A percentile compares a stretch with the other conserved stretches of the same genome.
phyloP scores from a whole-genome alignment of 2,113 vertebrate species.

The Leiothrix lutea region DNA sequence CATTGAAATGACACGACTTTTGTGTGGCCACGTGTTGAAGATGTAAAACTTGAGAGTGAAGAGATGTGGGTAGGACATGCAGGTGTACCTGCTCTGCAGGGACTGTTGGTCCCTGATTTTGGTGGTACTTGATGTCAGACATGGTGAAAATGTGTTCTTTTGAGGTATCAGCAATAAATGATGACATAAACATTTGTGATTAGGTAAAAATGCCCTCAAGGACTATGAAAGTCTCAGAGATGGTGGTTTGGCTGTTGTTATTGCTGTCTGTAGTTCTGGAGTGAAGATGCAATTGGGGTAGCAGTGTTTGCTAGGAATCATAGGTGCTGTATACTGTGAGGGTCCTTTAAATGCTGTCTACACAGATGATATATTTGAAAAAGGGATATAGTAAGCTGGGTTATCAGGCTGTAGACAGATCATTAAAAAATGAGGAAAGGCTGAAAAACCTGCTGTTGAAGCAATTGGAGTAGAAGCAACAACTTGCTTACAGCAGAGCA shows the following conservation, averaged over 20 bases:
- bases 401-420: background rate
- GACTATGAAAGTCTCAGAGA: background rate
- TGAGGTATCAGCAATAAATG: background rate
- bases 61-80: background rate
- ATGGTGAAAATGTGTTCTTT: accelerated
- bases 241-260: background rate
- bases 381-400: background rate
- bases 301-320: background rate
- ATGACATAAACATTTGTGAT: background rate
- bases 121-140: background rate
- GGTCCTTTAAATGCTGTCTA: background rate
- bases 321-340: background rate
- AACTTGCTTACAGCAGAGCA: background rate
- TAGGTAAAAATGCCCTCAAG: background rate
- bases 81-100: background rate
- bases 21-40: accelerated
- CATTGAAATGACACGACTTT: background rate
- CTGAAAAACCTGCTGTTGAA: background rate
- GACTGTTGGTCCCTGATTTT: background rate
- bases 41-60: background rate
- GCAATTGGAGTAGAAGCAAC: background rate
- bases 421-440: background rate
- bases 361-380: background rate
- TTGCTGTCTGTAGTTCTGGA: background rate
- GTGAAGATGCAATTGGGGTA: background rate